These are phyloP conservation scores for Ceratina japonica DNA, from an alignment of 1,140 invertebrate species.

Conservation along the genomic window DNA sequence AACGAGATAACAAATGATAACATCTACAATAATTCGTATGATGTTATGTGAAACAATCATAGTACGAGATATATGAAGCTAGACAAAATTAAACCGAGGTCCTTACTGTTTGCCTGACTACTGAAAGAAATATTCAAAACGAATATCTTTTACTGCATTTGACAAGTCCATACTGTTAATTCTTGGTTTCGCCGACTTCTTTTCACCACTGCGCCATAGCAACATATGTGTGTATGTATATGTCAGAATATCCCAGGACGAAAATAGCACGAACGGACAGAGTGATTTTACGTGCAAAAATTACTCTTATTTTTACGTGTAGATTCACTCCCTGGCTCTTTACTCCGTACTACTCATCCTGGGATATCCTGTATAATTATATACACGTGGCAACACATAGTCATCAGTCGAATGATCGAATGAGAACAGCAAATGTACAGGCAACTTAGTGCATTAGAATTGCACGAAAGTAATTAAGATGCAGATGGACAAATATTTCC, in stretches of 20 bases:
- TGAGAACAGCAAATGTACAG: slow-evolving; percentile 55
- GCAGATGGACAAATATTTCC: slow-evolving; percentile 37
- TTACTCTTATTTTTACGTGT: no score
- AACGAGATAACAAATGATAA: slow-evolving; percentile 16
- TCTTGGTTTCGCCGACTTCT: neutral
- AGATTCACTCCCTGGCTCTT: no score
- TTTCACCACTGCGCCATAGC: slow-evolving; percentile 27
- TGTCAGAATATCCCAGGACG: no score
- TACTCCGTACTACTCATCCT: no score
- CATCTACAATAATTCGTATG: slow-evolving; percentile 2
- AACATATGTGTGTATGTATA: no score
- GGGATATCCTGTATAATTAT: neutral
- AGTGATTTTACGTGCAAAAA: no score
- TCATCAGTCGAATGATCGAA: slow-evolving; percentile 39
- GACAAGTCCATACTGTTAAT: no score
- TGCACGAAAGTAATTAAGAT: slow-evolving; percentile 49
- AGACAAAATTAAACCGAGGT: neutral
- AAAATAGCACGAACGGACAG: no score
- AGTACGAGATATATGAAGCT: slow-evolving; percentile 1
- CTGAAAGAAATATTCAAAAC: neutral
- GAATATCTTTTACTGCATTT: no score
- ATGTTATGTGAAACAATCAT: neutral
- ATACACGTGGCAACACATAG: slow-evolving; percentile 20
- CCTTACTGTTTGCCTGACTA: no score
- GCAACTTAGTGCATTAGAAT: slow-evolving; percentile 51